These are phyloP conservation scores for Neomorphus geoffroyi DNA, from an alignment of 2,797 vertebrate species.

Conservation along the genomic window DNA sequence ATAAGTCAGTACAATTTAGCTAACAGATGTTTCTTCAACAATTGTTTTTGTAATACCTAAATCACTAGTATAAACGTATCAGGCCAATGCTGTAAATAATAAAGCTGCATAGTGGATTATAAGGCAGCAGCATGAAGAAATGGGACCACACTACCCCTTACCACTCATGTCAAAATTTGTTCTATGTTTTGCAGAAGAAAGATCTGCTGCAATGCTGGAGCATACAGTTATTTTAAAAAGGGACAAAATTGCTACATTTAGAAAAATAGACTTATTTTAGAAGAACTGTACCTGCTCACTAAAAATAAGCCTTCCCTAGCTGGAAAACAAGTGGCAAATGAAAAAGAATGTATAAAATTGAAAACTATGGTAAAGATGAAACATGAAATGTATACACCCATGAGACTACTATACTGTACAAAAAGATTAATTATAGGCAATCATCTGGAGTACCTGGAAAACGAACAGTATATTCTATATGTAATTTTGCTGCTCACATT, in stretches of 20 bases:
- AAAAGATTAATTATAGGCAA: not conserved
- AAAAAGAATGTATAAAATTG: not conserved
- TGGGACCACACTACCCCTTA: not conserved
- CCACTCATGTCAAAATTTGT: not conserved
- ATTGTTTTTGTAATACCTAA: not conserved
- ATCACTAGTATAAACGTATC: not conserved
- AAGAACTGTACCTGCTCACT: not conserved
- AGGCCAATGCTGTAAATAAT: not conserved
- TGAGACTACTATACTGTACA: not conserved
- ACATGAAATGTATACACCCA: not conserved
- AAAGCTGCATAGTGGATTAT: not conserved
- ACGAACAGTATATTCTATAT: not conserved
- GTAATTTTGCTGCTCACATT: not conserved
- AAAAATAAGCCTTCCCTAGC: not conserved
- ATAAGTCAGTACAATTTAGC: slow-evolving; percentile 14
- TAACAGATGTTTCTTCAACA: not conserved
- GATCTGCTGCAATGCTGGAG: not conserved
- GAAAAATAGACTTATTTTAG: not conserved
- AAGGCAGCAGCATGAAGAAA: not conserved
- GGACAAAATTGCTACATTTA: not conserved
- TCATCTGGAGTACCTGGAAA: not conserved
- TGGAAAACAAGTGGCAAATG: not conserved
- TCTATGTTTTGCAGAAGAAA: not conserved
- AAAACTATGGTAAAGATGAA: not conserved
- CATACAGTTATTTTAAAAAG: not conserved